Evolutionary conservation across 2,113 vertebrate genomes (phyloP).

Genomic region (Tragelaphus buxtoni): DNA sequence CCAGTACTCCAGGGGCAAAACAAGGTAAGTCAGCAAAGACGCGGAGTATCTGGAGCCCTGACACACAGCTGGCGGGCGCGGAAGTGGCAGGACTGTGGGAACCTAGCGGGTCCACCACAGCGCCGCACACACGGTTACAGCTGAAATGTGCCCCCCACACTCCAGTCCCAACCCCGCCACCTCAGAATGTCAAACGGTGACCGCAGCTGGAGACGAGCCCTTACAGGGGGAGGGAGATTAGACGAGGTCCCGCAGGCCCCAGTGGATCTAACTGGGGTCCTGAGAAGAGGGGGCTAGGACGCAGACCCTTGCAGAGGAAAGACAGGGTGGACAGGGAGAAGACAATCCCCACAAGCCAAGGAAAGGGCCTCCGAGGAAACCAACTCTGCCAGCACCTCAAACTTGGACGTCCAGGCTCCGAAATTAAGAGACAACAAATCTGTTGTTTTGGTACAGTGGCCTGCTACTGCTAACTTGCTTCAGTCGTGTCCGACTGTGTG

Average conservation of each 20-base stretch:
- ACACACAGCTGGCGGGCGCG: too few species aligned
- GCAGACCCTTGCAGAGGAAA: background rate
- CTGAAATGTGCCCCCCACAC: background rate
- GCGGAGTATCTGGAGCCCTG: background rate
- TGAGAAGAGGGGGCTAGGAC: background rate
- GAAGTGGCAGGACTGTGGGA: background rate
- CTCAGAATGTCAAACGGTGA: background rate
- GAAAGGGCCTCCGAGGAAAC: background rate
- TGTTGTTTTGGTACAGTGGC: background rate
- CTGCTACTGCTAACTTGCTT: too few species aligned
- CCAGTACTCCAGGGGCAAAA: background rate
- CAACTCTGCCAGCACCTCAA: background rate
- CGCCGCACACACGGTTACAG: background rate
- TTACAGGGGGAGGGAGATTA: background rate
- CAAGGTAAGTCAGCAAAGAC: background rate
- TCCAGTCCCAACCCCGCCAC: background rate
- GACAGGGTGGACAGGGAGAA: background rate
- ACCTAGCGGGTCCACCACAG: background rate
- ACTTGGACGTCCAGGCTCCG: background rate
- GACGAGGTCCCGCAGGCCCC: background rate
- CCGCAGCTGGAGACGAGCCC: background rate
- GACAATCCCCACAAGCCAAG: too few species aligned
- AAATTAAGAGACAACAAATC: background rate
- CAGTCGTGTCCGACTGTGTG: too few species aligned
- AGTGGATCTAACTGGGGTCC: background rate